These are phyloP conservation scores for Ganaspis sp. DNA, from an alignment of 1,140 invertebrate genomes.

Conservation along the genomic window DNA sequence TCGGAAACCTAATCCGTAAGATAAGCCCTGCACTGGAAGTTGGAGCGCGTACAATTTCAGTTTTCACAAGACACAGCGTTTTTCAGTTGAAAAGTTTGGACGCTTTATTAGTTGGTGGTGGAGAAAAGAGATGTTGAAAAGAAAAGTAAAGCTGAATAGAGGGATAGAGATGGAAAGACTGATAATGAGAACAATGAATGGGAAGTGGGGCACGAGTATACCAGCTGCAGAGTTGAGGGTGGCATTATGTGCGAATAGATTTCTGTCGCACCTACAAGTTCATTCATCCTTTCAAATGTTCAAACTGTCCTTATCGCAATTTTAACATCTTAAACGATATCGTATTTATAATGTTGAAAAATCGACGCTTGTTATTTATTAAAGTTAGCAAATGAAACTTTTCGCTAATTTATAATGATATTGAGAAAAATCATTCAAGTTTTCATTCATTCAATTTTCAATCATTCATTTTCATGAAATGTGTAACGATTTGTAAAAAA, in stretches of 20 bases:
- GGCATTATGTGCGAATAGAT: conserved; percentile 29
- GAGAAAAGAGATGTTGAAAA: conserved; percentile 48
- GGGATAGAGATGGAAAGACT: conserved; percentile 46
- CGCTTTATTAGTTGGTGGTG: conserved; percentile 26
- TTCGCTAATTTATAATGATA: too few species aligned
- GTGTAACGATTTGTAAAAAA: too few species aligned
- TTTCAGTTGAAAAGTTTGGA: background rate
- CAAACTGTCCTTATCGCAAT: background rate
- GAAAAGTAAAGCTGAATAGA: conserved; percentile 49
- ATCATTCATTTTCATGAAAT: too few species aligned
- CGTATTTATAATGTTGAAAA: too few species aligned
- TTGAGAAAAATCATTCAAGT: too few species aligned
- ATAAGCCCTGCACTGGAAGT: conserved; percentile 40
- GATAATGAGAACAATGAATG: conserved; percentile 69
- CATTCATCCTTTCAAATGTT: conserved; percentile 21
- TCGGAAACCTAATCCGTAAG: conserved; percentile 50
- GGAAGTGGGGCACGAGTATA: conserved; percentile 54
- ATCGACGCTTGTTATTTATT: too few species aligned
- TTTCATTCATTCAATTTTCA: too few species aligned
- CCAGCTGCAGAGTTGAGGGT: conserved; percentile 46
- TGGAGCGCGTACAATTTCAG: conserved; percentile 32
- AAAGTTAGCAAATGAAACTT: too few species aligned
- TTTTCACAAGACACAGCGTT: conserved; percentile 54
- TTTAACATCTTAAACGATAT: background rate
- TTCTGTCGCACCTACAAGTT: conserved; percentile 29